Evolutionary conservation across 2,888 invertebrate genomes (phyloP), one percentile per base, ranked within the genome.

Genomic region (Lathronympha strigana): DNA sequence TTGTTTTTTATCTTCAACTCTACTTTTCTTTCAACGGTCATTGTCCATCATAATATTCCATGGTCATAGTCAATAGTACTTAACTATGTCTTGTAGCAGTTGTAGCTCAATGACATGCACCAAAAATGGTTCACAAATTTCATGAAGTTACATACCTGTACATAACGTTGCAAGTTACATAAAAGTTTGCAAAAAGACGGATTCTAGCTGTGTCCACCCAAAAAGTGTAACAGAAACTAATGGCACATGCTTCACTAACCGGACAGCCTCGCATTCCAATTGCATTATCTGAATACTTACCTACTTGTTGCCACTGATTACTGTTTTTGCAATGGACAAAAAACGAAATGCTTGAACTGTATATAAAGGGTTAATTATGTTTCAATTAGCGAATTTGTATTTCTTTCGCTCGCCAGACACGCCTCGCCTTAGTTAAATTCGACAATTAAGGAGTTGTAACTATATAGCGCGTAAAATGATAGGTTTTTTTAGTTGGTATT

Each of bases 201-300:
- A n/a, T 19, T 51, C 8, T 11, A 57, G 31, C 28, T 45, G 15
- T 47, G 4, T 31, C 43, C 23, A 57, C 50, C 33, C 6, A 50
- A 61, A 38, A 43, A 58, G 15, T 25, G 6, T 38, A 25, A 31
- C 58, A 51, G 58, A 51, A 58, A 33, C 36, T 64, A 64, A 51
- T 63, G 6, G 47, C 36, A 40, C 57, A n/a, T 43, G 62, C 51
- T 57, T n/a, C 25, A 53, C 36, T 60, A 36, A 17, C 45, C 51
- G 51, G 53, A 57, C 31, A 57, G 38, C 64, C 64, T 60, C 58
- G 64, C 64, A 58, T 64, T 45, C 58, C 58, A 50, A 60, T 64
- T 64, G 58, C 64, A 53, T 45, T 45, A 43, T 58, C 36, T 57
- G 36, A 8, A 5, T 36, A 57, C 25, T 45, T 25, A 40, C 23